Evolutionary conservation across 1,140 invertebrate genomes (phyloP), one percentile per base, ranked within the genome.

Genomic region (Platyura marginata): DNA sequence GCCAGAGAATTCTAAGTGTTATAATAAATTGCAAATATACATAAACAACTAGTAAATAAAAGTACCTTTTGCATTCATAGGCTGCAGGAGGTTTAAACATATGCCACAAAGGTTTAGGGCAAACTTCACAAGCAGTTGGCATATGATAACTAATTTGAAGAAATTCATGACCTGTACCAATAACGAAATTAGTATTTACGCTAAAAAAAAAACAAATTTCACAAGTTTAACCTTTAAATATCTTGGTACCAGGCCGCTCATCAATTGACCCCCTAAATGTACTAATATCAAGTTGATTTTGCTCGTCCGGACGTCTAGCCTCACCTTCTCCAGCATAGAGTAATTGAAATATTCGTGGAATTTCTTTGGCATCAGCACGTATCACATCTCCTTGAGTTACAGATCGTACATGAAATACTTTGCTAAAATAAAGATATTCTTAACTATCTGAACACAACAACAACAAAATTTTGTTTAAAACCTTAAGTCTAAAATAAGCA

Each of bases 351-450:
- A 98, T 98, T 63, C 91, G 81, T 54, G 94, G 94, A 66, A 98
- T 94, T 74, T 97, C 92, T 79, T 93, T 93, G 62, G 89, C 87
- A 72, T 96, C 91, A 42, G 90, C 94, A 61, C 93, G 76, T 59
- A 96, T 94, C 47, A 97, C 92, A 75, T 98, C 94, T 53, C 92
- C 92, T 68, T 97, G 93, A 42, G 93, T 97, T 40, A 98, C 94
- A 45, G 90, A 85, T 51, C 94, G 77, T 45, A 98, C 94, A 68
- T 98, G 94, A 69, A 96, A 97, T 53, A 98, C 81, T 79, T 97
- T 97, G 63, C 91, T 92, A 67, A 6, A 70, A 70, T 32, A n/a
- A n/a, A n/a, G n/a, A n/a, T n/a, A n/a, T n/a, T n/a, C n/a, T n/a
- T n/a, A n/a, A n/a, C n/a, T n/a, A n/a, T n/a, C n/a, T n/a, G n/a